phyloP scores from a whole-genome alignment of 2,888 invertebrate genomes.

The Chymomyza amoena region DNA sequence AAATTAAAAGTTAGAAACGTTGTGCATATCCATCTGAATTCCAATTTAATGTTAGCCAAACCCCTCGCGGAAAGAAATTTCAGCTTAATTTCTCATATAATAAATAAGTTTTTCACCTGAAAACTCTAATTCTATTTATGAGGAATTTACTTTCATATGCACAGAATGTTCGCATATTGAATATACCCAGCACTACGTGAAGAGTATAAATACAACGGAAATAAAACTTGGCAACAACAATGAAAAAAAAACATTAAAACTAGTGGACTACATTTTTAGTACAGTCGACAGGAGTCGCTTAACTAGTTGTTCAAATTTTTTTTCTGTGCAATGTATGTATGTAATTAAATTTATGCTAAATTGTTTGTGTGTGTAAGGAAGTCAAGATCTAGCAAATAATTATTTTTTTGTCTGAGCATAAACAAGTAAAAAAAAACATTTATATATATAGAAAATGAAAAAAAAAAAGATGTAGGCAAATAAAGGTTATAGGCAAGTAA shows the following conservation, averaged over 20 bases:
- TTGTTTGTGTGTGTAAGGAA: not conserved
- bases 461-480: conserved; percentile 33
- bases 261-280: conserved; percentile 10
- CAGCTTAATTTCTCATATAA: too few relatives aligned
- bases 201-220: not conserved
- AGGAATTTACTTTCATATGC: too few relatives aligned
- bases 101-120: too few relatives aligned
- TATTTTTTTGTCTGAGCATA: conserved; percentile 22
- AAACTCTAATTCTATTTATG: too few relatives aligned
- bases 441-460: conserved; percentile 24
- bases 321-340: not conserved
- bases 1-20: too few relatives aligned
- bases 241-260: conserved; percentile 7
- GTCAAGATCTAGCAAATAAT: not conserved
- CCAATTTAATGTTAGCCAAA: too few relatives aligned
- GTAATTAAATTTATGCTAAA: not conserved
- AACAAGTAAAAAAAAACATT: conserved; percentile 19
- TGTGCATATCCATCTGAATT: too few relatives aligned
- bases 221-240: not conserved
- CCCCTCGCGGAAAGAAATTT: too few relatives aligned
- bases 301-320: conserved; percentile 9
- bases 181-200: not conserved
- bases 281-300: not conserved
- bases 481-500: conserved; percentile 17
- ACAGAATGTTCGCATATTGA: not conserved